Base-by-base conservation (phyloP, 2,888 invertebrate species). In the Diadegma fenestrale region DNA sequence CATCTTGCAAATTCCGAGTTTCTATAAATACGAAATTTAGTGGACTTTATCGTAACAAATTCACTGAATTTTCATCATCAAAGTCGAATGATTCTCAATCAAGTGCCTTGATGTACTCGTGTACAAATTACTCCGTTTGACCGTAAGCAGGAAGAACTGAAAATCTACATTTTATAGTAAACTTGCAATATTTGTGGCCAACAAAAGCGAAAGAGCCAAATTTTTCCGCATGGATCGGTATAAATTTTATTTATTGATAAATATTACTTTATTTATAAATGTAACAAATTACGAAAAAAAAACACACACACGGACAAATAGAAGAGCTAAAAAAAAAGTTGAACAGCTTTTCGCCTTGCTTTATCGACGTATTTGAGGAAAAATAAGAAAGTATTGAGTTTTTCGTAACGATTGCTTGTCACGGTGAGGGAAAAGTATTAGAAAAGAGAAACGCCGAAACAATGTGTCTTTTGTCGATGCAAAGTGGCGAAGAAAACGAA, bases 401-500 rank as follows among this genome's bases (percentile, higher is more conserved):
- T 61, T n/a, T 45, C 26, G 22, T n/a, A 58, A 14, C 54, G n/a
- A 19, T 30, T 8, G n/a, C 33, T n/a, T 10, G 19, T 37, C 30
- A 72, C 48, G 22, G 14, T n/a, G 54, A 14, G 54, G 54, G 64
- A 64, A 84, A 71, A 45, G 43, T 26, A 37, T 54, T 7, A 68
- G 66, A 58, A 17, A 69, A 41, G 30, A 68, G 61, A n/a, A n/a
- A 61, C 45, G 51, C 19, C 45, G 26, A 64, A 72, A 82, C 82
- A 64, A 76, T 85, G 82, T 82, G 81, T 77, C 75, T 75, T 75
- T 75, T 75, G 75, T 63, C 19, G 82, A 88, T 89, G 90, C 89
- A 90, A 90, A 90, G 85, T 75, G 77, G 72, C 73, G 77, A 69
- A 26, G 68, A 37, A 61, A 19, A 14, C 58, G 66, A 76, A 37